Base-by-base conservation (phyloP, 2,888 invertebrate genomes). In the Seira sanloemensis region DNA sequence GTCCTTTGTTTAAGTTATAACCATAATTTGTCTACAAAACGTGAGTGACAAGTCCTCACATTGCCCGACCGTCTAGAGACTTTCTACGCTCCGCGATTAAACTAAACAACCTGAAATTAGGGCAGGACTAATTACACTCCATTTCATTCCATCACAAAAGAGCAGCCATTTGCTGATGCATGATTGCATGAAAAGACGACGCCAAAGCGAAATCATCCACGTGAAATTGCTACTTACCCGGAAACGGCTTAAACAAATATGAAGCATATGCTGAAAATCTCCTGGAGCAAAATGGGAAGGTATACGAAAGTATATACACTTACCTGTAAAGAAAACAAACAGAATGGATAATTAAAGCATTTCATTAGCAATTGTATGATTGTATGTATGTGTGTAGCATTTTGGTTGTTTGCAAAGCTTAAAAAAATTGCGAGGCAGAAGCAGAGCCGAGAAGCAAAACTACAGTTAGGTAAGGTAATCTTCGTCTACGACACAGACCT, bases 141-240 rank as follows among this genome's bases (percentile, higher is more conserved):
- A n/a, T n/a, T n/a, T n/a, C n/a, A n/a, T n/a, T n/a, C n/a, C n/a
- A n/a, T n/a, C n/a, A n/a, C n/a, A n/a, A n/a, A n/a, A n/a, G n/a
- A n/a, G n/a, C n/a, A n/a, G n/a, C n/a, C n/a, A n/a, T n/a, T n/a
- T n/a, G n/a, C n/a, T 37, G 23, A 72, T 25, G 24, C 23, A 46
- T 18, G 37, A 9, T 62, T 69, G 27, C 78, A 72, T 73, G 25
- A 2, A n/a, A 26, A 54, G 21, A 24, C 62, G 72, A 78, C 62
- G 80, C 58, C 75, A 75, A 81, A 75, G n/a, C n/a, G n/a, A n/a
- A n/a, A n/a, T n/a, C n/a, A n/a, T n/a, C 58, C 80, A 62, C 50
- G 68, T 4, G 37, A 69, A 67, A 75, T 69, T 69, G 62, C 21
- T 68, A n/a, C 72, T 66, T 72, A 78, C 66, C 78, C 62, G 72